Conservation (phyloP, 2,113 vertebrate genomes). For the Tamias sibiricus region DNA sequence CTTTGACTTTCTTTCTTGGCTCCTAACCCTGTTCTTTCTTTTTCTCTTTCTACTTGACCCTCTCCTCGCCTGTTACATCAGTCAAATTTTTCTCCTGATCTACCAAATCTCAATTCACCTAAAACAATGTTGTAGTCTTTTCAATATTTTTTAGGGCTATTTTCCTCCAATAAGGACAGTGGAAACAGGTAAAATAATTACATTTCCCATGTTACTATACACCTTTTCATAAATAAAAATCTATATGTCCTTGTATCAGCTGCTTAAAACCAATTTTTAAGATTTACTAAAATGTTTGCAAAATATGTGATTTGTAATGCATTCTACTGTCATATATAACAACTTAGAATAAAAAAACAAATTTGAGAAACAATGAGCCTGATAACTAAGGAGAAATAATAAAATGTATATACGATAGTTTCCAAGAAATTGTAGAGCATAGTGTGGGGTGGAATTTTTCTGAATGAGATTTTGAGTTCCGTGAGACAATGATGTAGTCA, state of each 20-base stretch:
- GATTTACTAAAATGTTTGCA: conserved; percentile 46
- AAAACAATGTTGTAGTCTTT: neutral
- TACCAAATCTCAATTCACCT: neutral
- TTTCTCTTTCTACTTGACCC: neutral
- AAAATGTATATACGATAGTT: neutral
- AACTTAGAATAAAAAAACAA: no score
- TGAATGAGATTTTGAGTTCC: neutral
- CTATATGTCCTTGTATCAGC: neutral
- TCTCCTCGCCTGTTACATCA: neutral
- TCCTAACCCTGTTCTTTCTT: neutral
- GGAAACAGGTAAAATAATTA: neutral
- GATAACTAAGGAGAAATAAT: neutral
- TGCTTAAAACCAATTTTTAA: conserved; percentile 2
- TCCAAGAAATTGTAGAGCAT: neutral
- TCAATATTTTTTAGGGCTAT: neutral
- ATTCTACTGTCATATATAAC: no score
- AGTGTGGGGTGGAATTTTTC: rapidly evolving
- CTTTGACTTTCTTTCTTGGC: neutral
- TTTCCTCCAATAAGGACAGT: neutral
- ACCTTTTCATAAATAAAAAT: neutral
- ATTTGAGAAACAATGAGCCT: neutral
- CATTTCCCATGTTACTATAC: neutral
- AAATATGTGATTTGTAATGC: no score
- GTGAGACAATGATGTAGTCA: neutral
- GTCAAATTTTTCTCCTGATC: neutral